Conservation (phyloP, 2,888 invertebrate genomes). For the Andrena praecox region DNA sequence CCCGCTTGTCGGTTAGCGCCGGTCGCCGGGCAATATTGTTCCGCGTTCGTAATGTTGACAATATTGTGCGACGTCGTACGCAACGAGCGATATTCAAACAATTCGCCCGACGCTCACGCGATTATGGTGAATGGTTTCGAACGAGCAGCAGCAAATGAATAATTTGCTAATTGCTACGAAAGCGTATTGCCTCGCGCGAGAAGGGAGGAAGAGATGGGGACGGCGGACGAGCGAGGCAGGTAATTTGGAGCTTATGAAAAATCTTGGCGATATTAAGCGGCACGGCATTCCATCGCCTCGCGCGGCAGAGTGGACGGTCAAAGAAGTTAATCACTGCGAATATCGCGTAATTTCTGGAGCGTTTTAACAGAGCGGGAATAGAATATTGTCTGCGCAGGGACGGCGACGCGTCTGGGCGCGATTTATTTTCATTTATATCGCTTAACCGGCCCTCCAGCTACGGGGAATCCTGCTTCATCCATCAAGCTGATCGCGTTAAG, state of each 20-base stretch:
- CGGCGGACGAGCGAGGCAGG: not conserved
- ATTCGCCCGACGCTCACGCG: no score
- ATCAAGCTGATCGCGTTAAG: constrained; percentile 68
- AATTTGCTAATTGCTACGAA: constrained; percentile 8
- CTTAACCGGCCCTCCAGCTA: constrained; percentile 31
- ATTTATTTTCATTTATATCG: constrained; percentile 74
- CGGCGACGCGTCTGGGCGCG: constrained; percentile 52
- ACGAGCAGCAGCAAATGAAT: not conserved
- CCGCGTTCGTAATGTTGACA: not conserved
- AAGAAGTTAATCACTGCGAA: constrained; percentile 26
- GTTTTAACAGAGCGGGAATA: not conserved
- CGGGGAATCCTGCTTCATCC: constrained; percentile 63
- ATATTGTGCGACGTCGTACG: constrained; percentile 10
- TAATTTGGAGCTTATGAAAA: constrained; percentile 17
- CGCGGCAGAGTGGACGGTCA: not conserved
- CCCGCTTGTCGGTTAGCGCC: not conserved
- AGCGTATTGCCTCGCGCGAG: not conserved
- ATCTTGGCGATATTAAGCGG: not conserved
- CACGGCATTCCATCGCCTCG: not conserved
- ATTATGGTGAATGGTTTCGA: not conserved
- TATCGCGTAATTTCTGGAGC: not conserved
- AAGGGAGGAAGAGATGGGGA: not conserved
- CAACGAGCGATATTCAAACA: no score
- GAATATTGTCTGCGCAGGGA: not conserved
- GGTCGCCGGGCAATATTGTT: not conserved